Base-by-base conservation (phyloP, 2,888 invertebrate genomes). In the Cordilura impudica region DNA sequence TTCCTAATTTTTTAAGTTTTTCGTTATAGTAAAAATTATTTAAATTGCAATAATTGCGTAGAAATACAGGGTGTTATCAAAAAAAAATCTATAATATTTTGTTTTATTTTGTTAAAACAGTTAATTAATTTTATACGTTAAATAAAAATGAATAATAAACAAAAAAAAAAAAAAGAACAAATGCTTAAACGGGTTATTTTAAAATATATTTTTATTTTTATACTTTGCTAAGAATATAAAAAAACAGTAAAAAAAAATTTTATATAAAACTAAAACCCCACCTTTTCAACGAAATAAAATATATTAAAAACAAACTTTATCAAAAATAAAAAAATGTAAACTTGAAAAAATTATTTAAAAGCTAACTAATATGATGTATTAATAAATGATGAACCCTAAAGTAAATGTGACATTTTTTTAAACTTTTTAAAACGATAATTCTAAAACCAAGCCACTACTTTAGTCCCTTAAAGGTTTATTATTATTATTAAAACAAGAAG, bases 401-500 rank as follows among this genome's bases (percentile, higher is more conserved):
- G 66, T 71, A 49, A 72, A 75, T 75, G 75, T 75, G 72, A 79
- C 74, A 51, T 54, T 61, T 74, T 78, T 74, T 78, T 19, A 75
- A 70, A 47, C 58, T 79, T 78, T 74, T 69, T 53, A 70, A 51
- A 74, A 60, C 54, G 49, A 79, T 39, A 75, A 71, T 75, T 79
- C 79, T 79, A 71, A 79, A 71, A 53, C 45, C 39, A 63, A 75
- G 79, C 67, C 75, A 75, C 75, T 79, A 79, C 79, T 75, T 75
- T 79, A 79, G 67, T 69, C 79, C 75, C 71, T 79, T 72, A 67
- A 79, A 79, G 71, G 79, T 79, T 79, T 79, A 78, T 70, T 74
- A 74, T 65, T 60, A 73, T 63, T 51, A 39, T 29, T 43, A 51
- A 58, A 49, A 56, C 39, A 66, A 63, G 45, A 45, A 43, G 14